Evolutionary conservation across 2,888 invertebrate species (phyloP), one percentile per base, ranked within the genome.

Genomic region (Patella depressa): DNA sequence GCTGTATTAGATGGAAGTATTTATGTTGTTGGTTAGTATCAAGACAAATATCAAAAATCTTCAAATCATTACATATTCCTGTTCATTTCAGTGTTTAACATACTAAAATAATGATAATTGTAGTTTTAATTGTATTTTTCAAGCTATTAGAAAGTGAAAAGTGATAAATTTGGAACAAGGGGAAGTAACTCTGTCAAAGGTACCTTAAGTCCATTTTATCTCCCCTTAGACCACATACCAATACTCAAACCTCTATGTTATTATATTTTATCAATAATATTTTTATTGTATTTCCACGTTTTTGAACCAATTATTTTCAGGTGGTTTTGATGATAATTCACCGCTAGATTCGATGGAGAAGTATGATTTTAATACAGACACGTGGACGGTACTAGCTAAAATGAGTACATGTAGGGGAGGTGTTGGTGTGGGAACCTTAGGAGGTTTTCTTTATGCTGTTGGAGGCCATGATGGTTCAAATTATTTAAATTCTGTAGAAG

Each of bases 241-340:
- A 15, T 15, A n/a, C 29, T 15, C 19, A 24, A 3, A n/a, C n/a
- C 29, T 24, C 7, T 15, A 4, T 14, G 29, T 19, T 4, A 29
- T 70, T n/a, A 14, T n/a, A 24, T 7, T 17, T 29, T 70, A 14
- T 14, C n/a, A 5, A 24, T 70, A 70, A 70, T 5, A 70, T 24
- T 14, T 69, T 70, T n/a, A 70, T 70, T 17, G 4, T 45, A 45
- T 9, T 45, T 45, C 7, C 45, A 45, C 9, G 2, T 15, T 15
- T 45, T 1, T 45, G 45, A 45, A 5, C 9, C 1, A 9, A 9
- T 45, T 0, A 45, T 45, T 72, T 80, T 74, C 77, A 92, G 92
- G 92, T 83, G 93, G 93, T 5, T 93, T 93, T 89, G 93, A 93
- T 86, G 93, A 93, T 85, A 93, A 92, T 85, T 89, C 92, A 3